These are phyloP conservation scores for Chelon auratus DNA, from an alignment of 2,797 vertebrate genomes.

Conservation along the genomic window DNA sequence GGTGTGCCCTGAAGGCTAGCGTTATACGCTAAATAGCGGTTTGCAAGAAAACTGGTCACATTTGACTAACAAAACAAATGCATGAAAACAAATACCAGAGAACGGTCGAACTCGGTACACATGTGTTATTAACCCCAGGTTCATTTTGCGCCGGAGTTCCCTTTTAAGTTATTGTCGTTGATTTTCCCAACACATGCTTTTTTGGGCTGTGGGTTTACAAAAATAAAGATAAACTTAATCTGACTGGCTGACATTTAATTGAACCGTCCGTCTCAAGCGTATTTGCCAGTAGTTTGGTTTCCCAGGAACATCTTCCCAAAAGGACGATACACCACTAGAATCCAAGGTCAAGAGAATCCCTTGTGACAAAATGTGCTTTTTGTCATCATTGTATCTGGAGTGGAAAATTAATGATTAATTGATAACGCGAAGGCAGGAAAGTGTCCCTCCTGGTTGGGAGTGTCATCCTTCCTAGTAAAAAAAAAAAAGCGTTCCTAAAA, in stretches of 20 bases:
- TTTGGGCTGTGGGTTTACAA: not conserved
- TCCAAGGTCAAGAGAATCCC: constrained; percentile 45
- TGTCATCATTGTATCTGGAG: constrained; percentile 25
- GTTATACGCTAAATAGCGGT: too few relatives aligned
- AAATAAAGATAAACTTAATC: not conserved
- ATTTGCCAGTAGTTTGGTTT: constrained; percentile 37
- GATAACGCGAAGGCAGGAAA: not conserved
- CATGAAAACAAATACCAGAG: too few relatives aligned
- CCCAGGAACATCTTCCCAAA: constrained; percentile 31
- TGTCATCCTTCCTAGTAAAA: constrained; percentile 41
- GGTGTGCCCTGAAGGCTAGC: too few relatives aligned
- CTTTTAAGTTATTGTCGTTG: not conserved
- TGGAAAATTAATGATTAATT: constrained; percentile 31
- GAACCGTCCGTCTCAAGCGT: constrained; percentile 17
- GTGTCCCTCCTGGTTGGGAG: constrained; percentile 22
- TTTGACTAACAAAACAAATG: too few relatives aligned
- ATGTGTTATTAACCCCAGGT: too few relatives aligned
- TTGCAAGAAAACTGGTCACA: too few relatives aligned
- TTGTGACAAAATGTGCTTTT: constrained; percentile 25
- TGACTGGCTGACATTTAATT: constrained; percentile 15
- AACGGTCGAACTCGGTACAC: too few relatives aligned
- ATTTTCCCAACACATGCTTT: not conserved
- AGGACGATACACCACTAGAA: not conserved
- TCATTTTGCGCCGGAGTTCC: too few relatives aligned
- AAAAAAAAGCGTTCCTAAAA: not conserved